Percentiles rank a stretch among this genome's conserved stretches.
Conservation (phyloP, 2,888 invertebrate genomes). For the Xestia sexstrigata region DNA sequence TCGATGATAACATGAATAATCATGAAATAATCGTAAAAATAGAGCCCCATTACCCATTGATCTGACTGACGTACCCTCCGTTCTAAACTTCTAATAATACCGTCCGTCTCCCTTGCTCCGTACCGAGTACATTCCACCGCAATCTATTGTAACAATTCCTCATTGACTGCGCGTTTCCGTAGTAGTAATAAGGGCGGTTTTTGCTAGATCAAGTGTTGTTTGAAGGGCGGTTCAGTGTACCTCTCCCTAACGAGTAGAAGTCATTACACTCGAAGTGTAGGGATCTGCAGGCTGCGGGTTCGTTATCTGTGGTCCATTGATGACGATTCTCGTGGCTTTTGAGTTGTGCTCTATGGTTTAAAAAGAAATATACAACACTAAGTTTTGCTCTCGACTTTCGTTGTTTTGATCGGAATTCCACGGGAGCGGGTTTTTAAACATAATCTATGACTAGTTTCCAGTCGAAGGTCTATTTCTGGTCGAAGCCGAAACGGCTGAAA, state of each 20-base stretch:
- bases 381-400: not conserved
- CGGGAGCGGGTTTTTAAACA: not conserved
- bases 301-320: conserved; percentile 49
- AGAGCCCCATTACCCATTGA: conserved; percentile 45
- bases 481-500: not conserved
- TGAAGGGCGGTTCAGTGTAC: conserved; percentile 11
- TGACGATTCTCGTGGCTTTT: conserved; percentile 23
- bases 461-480: not conserved
- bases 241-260: conserved; percentile 58
- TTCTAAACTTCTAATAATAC: conserved; percentile 58
- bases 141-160: not conserved
- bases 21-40: conserved; percentile 41
- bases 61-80: conserved; percentile 47
- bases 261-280: conserved; percentile 57
- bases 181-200: not conserved
- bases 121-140: not conserved
- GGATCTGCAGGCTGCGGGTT: conserved; percentile 46
- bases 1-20: conserved; percentile 26
- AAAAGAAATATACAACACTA: not conserved
- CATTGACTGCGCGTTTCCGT: not conserved
- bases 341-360: conserved; percentile 11
- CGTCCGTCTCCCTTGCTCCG: conserved; percentile 33
- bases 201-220: not conserved
- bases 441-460: not conserved
- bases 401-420: not conserved